phyloP scores from a whole-genome alignment of 2,797 vertebrate species.

The Ctenochaetus hawaiiensis region DNA sequence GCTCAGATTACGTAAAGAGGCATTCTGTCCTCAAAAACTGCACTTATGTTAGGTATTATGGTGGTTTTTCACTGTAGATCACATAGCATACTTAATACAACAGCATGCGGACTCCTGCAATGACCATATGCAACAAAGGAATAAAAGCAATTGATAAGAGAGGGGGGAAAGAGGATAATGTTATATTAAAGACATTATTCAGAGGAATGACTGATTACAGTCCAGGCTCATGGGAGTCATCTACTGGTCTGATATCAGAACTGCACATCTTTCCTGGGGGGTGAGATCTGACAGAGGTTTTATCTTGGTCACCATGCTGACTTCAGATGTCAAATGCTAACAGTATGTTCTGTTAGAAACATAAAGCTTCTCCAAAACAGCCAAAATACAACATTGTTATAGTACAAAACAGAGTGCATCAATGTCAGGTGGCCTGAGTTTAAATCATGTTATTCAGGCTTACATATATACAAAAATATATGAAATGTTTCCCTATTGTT shows the following conservation, averaged over 20 bases:
- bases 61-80: neutral
- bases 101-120: neutral
- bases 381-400: neutral
- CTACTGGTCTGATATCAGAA: conserved; percentile 59
- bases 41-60: neutral
- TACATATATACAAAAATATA: too few relatives aligned
- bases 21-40: neutral
- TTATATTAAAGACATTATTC: neutral
- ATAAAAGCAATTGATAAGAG: neutral
- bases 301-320: neutral
- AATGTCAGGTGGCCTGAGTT: too few relatives aligned
- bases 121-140: conserved; percentile 19
- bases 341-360: neutral
- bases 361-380: neutral
- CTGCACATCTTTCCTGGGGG: conserved; percentile 30
- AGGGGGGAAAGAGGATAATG: neutral
- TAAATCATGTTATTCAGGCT: too few relatives aligned
- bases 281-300: conserved; percentile 4
- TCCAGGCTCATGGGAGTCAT: conserved; percentile 51
- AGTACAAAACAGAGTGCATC: too few relatives aligned
- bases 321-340: neutral
- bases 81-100: neutral
- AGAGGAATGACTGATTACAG: conserved; percentile 12
- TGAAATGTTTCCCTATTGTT: too few relatives aligned
- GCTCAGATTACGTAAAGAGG: neutral